These are phyloP conservation scores for Streptopelia turtur DNA, from an alignment of 2,797 vertebrate genomes.

Conservation along the genomic window DNA sequence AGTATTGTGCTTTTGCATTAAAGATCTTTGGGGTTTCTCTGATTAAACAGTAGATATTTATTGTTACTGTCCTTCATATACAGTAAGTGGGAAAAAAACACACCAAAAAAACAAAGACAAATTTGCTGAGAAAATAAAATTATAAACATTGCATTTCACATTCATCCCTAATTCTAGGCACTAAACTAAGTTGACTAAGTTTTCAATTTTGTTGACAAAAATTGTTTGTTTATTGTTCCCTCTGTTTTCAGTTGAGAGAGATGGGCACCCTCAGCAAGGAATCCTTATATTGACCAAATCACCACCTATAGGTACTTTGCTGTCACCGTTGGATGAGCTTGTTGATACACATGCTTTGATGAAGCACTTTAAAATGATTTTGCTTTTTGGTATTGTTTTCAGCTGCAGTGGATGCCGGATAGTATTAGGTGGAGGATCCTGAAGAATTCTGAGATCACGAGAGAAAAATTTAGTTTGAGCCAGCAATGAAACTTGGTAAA, in stretches of 20 bases:
- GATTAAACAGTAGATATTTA: background rate
- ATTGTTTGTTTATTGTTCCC: background rate
- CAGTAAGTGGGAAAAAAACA: background rate
- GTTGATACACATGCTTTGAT: background rate
- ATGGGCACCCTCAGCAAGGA: background rate
- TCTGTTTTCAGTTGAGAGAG: background rate
- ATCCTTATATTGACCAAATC: background rate
- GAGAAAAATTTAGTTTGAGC: background rate
- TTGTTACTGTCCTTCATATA: background rate
- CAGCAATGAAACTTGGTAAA: background rate
- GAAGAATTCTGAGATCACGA: background rate
- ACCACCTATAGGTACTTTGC: background rate
- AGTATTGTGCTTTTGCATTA: background rate
- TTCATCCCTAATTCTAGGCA: background rate
- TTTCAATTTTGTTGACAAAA: background rate
- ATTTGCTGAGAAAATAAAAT: background rate
- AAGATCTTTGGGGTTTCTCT: background rate
- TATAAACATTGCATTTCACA: background rate
- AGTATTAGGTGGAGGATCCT: background rate
- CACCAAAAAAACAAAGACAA: background rate
- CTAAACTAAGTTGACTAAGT: background rate
- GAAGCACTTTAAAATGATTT: background rate
- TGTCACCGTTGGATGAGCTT: background rate
- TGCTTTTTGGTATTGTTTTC: background rate
- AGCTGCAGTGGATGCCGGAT: background rate